Percentiles rank a stretch among this genome's conserved stretches.
These are phyloP conservation scores for Centropristis striata DNA, from an alignment of 2,113 vertebrate species.

Conservation along the genomic window DNA sequence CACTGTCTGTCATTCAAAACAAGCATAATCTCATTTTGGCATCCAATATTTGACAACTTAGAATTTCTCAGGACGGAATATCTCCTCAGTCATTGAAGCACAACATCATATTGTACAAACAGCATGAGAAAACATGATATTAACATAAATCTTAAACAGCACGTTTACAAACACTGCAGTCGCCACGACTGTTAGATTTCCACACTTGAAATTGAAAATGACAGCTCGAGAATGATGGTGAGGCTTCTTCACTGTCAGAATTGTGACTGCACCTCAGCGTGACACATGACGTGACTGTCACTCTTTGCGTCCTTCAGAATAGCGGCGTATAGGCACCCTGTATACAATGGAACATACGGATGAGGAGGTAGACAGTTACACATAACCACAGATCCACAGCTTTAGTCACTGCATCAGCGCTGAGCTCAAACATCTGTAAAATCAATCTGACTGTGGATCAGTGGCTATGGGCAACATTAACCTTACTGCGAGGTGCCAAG, in stretches of 20 bases:
- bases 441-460: conserved; percentile 54
- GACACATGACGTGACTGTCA: conserved; percentile 66
- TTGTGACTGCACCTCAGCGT: conserved; percentile 46
- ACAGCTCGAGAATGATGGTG: conserved; percentile 62
- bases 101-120: conserved; percentile 53
- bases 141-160: conserved; percentile 44
- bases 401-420: neutral
- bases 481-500: conserved; percentile 44
- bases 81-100: conserved; percentile 34
- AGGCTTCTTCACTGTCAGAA: conserved; percentile 58
- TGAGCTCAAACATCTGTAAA: conserved; percentile 22
- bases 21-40: conserved; percentile 51
- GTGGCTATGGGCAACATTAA: conserved; percentile 66
- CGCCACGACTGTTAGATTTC: conserved; percentile 46
- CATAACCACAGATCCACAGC: conserved; percentile 61
- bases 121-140: conserved; percentile 33
- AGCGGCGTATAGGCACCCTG: conserved; percentile 63
- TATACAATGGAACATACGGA: conserved; percentile 53
- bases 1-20: conserved; percentile 32
- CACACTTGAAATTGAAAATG: conserved; percentile 61
- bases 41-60: conserved; percentile 23
- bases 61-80: conserved; percentile 16
- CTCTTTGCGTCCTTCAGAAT: conserved; percentile 51
- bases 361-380: conserved; percentile 60
- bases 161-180: conserved; percentile 61